Conservation (phyloP, 2,888 invertebrate species). For the Pasiphila rectangulata region DNA sequence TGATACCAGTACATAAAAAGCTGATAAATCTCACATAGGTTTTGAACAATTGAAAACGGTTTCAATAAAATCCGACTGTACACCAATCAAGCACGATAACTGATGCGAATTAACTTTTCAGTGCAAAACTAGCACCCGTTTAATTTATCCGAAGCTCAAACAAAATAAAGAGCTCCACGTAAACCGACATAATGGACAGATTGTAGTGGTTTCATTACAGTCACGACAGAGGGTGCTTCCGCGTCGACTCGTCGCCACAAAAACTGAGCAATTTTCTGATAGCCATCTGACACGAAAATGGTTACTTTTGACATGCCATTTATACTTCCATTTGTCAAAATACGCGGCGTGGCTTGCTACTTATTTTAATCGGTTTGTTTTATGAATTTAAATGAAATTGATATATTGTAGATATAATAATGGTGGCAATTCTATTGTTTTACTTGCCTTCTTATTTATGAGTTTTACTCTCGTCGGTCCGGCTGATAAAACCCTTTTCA, state of each 20-base stretch:
- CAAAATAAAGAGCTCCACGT: constrained; percentile 15
- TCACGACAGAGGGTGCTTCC: constrained; percentile 58
- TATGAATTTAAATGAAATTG: not conserved
- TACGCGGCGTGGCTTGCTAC: constrained; percentile 33
- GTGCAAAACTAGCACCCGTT: constrained; percentile 4
- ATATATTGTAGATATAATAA: too few relatives aligned
- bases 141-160: constrained; percentile 16
- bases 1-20: too few relatives aligned
- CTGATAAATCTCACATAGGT: too few relatives aligned
- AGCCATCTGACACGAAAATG: constrained; percentile 69
- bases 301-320: constrained; percentile 72
- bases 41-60: too few relatives aligned
- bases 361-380: constrained; percentile 23
- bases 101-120: too few relatives aligned
- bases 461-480: too few relatives aligned
- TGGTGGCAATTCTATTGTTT: too few relatives aligned
- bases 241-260: constrained; percentile 57
- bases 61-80: too few relatives aligned
- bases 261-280: constrained; percentile 77
- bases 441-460: too few relatives aligned
- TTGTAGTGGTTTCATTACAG: constrained; percentile 49
- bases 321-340: constrained; percentile 75
- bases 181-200: constrained; percentile 29
- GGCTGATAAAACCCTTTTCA: too few relatives aligned
- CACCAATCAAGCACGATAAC: too few relatives aligned